Evolutionary conservation across 2,113 vertebrate species (phyloP).

Genomic region (Tenrec ecaudatus): DNA sequence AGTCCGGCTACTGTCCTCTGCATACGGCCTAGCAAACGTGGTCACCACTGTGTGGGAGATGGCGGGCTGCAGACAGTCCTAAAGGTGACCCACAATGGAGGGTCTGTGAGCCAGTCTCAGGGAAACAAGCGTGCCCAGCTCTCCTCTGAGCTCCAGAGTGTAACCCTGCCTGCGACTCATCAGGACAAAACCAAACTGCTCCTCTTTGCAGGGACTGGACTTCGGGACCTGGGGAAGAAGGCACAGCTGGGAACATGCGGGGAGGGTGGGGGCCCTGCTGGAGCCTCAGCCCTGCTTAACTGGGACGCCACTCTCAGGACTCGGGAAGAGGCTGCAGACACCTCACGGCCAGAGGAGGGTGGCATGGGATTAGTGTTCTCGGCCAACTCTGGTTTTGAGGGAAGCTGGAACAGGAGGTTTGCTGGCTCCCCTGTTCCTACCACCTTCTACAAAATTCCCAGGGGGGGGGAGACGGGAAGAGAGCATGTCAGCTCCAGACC

Average conservation of each 20-base stretch:
- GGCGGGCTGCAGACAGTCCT: background rate
- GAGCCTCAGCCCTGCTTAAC: background rate
- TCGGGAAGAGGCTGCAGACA: background rate
- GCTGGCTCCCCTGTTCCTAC: background rate
- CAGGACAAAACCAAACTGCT: background rate
- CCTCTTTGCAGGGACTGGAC: background rate
- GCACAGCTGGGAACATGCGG: background rate
- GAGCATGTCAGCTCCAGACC: background rate
- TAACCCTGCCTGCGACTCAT: background rate
- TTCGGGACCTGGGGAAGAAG: background rate
- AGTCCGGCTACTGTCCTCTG: background rate
- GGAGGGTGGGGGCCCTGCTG: background rate
- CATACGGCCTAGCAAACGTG: background rate
- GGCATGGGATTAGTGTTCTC: background rate
- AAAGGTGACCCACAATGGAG: background rate
- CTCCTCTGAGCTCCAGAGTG: background rate
- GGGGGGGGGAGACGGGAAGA: background rate
- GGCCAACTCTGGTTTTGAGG: background rate
- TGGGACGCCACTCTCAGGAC: background rate
- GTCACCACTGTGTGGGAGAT: background rate
- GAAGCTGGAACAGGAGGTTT: background rate
- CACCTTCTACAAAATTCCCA: background rate
- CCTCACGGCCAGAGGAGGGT: slow-evolving; percentile 50
- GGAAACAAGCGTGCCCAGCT: background rate
- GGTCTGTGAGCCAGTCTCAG: background rate